A percentile compares a stretch with the other conserved stretches of the same genome.
phyloP scores from a whole-genome alignment of 2,888 invertebrate genomes.

The Xestia sexstrigata region DNA sequence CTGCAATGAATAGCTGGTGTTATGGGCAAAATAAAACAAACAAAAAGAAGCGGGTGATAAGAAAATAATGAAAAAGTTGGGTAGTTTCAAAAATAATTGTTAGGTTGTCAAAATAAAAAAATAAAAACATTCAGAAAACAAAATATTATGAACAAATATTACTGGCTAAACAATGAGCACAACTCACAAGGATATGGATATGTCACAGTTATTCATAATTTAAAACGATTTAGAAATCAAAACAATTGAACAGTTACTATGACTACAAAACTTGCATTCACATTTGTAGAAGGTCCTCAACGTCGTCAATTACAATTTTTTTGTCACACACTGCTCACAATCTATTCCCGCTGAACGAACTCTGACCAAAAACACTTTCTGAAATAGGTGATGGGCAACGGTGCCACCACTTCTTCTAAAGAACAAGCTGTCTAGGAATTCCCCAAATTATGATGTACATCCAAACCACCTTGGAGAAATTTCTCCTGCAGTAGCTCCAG shows the following conservation, averaged over 20 bases:
- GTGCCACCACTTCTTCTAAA: neutral
- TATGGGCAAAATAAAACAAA: slow-evolving; percentile 61
- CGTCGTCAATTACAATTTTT: neutral
- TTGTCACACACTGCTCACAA: neutral
- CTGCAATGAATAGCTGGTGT: slow-evolving; percentile 72
- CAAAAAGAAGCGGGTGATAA: slow-evolving; percentile 40
- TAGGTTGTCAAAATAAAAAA: neutral
- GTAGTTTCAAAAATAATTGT: neutral
- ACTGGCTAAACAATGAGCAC: neutral
- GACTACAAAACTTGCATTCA: neutral
- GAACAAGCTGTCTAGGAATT: neutral
- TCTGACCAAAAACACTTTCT: neutral
- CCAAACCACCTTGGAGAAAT: neutral
- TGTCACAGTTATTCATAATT: neutral
- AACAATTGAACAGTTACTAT: neutral
- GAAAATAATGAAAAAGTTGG: slow-evolving; percentile 8
- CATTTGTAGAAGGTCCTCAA: neutral
- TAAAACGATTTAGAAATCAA: neutral
- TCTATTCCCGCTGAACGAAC: neutral
- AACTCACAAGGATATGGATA: neutral
- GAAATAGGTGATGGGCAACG: no score
- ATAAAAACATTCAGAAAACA: neutral
- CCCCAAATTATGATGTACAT: neutral
- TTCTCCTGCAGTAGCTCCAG: neutral
- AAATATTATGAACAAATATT: neutral